Percentiles rank a stretch among this genome's conserved stretches.
These are phyloP conservation scores for Cavia porcellus DNA, from an alignment of 2,113 vertebrate species.

Conservation along the genomic window DNA sequence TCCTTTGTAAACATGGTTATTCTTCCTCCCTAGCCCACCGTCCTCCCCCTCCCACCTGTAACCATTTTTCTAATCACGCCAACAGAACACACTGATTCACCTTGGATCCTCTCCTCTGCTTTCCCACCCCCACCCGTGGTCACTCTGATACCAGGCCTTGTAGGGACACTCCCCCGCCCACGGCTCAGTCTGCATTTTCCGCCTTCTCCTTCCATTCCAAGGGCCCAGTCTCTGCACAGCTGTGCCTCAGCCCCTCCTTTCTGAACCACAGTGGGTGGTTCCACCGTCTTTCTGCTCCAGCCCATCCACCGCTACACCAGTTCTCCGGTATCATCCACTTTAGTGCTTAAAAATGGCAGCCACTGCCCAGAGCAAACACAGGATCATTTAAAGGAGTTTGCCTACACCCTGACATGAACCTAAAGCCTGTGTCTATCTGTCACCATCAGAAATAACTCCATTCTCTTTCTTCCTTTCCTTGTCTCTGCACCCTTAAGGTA, in stretches of 20 bases:
- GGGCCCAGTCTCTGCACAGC: background rate
- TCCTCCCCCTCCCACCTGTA: background rate
- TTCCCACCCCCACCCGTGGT: background rate
- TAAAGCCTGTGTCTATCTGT: no score
- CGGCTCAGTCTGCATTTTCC: no score
- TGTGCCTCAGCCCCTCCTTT: rapidly evolving
- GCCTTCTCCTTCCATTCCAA: background rate
- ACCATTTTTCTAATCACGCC: background rate
- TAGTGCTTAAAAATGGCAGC: background rate
- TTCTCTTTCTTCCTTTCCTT: background rate
- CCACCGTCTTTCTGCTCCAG: background rate
- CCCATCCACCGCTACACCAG: background rate
- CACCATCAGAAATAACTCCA: background rate
- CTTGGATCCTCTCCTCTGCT: background rate
- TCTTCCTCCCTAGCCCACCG: background rate
- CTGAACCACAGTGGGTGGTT: background rate
- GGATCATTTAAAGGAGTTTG: background rate
- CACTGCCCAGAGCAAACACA: background rate
- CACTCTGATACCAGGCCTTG: no score
- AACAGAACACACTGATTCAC: background rate
- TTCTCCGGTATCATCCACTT: rapidly evolving
- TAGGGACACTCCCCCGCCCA: no score
- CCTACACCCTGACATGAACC: rapidly evolving
- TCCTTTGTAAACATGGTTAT: background rate
- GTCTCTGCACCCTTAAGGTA: background rate